A percentile compares a stretch with the other conserved stretches of the same genome.
phyloP scores from a whole-genome alignment of 2,888 invertebrate species.

The Drosophila mimica region DNA sequence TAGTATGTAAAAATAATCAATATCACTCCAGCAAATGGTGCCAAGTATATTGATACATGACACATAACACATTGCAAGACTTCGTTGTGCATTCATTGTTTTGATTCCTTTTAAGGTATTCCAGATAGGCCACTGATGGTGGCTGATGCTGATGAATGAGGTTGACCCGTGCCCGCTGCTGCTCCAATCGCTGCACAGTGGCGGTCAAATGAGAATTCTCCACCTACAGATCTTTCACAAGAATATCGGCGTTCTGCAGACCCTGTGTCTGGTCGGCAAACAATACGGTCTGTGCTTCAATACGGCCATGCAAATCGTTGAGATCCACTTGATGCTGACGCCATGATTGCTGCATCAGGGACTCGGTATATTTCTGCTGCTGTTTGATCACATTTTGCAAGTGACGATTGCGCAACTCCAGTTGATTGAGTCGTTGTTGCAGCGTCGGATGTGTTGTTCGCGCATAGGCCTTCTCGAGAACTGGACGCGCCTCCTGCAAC shows the following conservation, averaged over 20 bases:
- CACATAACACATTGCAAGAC: conserved; percentile 26
- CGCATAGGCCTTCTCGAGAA: conserved; percentile 85
- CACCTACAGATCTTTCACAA: conserved; percentile 93
- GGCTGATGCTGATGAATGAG: conserved; percentile 83
- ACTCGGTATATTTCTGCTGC: conserved; percentile 88
- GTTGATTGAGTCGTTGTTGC: conserved; percentile 85
- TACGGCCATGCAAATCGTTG: conserved; percentile 85
- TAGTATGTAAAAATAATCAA: conserved; percentile 57
- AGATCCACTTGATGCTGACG: conserved; percentile 85
- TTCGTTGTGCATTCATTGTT: conserved; percentile 57
- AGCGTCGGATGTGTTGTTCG: conserved; percentile 84
- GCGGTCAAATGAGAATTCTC: conserved; percentile 93
- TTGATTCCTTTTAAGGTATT: conserved; percentile 58
- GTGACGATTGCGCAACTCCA: conserved; percentile 88
- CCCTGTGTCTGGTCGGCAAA: conserved; percentile 88
- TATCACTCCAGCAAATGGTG: conserved; percentile 33
- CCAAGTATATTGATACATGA: conserved; percentile 43
- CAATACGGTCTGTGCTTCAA: conserved; percentile 85
- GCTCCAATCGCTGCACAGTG: conserved; percentile 85
- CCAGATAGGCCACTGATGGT: conserved; percentile 57
- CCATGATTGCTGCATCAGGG: conserved; percentile 87
- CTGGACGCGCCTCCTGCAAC: conserved; percentile 85
- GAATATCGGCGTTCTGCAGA: conserved; percentile 90
- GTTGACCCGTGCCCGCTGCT: conserved; percentile 83
- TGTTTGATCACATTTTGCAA: conserved; percentile 88